Percentiles rank a stretch among this genome's conserved stretches.
Evolutionary conservation across 2,888 invertebrate species (phyloP).

Genomic region (Zygothrica quintamaculata): DNA sequence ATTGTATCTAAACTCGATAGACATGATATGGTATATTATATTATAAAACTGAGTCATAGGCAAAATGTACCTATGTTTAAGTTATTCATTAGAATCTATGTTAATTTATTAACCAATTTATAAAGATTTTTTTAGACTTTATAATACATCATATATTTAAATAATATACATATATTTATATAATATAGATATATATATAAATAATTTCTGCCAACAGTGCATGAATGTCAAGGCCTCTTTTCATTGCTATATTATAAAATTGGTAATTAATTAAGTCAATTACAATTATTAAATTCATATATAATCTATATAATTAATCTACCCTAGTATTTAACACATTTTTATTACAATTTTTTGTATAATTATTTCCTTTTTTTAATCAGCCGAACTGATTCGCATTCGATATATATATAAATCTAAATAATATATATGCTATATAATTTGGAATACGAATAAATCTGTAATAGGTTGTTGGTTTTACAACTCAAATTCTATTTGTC

Average conservation of each 20-base stretch:
- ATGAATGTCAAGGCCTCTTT: conserved; percentile 13
- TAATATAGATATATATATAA: background rate
- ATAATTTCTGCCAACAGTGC: background rate
- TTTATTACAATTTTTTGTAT: too few relatives aligned
- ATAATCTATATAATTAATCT: conserved; percentile 7
- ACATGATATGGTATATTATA: too few relatives aligned
- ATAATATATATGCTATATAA: too few relatives aligned
- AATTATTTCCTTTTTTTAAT: too few relatives aligned
- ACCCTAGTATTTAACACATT: too few relatives aligned
- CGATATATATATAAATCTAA: too few relatives aligned
- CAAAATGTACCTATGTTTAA: conserved; percentile 5
- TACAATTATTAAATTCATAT: conserved; percentile 21
- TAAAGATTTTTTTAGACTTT: background rate
- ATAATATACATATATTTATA: background rate
- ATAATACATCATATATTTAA: background rate
- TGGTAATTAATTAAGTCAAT: conserved; percentile 36
- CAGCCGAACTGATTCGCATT: too few relatives aligned
- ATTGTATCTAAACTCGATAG: conserved; percentile 28
- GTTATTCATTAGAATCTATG: too few relatives aligned
- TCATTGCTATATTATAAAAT: background rate
- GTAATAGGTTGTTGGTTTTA: too few relatives aligned
- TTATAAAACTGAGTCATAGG: conserved; percentile 27
- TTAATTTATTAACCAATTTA: too few relatives aligned
- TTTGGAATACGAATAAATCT: too few relatives aligned
- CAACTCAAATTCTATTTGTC: too few relatives aligned